A percentile compares a stretch with the other conserved stretches of the same genome.
Conservation (phyloP, 2,797 vertebrate species). For the Loriculus beryllinus region DNA sequence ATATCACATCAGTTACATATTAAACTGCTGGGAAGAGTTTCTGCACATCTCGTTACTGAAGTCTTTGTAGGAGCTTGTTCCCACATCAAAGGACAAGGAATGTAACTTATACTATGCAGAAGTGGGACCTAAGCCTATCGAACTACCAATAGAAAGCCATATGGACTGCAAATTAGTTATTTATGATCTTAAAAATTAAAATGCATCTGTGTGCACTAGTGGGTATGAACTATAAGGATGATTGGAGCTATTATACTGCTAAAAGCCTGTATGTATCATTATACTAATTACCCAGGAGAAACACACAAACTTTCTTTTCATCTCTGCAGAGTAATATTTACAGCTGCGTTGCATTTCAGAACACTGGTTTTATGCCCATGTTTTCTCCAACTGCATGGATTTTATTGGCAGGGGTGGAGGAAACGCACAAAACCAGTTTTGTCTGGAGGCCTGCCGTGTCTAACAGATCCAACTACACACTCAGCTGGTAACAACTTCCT, state of each 20-base stretch:
- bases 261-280: neutral
- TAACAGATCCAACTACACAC: slow-evolving; percentile 3
- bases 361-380: neutral
- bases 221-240: neutral
- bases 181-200: neutral
- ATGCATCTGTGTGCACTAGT: neutral
- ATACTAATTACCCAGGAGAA: slow-evolving; percentile 11
- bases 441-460: slow-evolving; percentile 25
- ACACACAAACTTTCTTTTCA: slow-evolving; percentile 13
- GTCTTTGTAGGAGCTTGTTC: neutral
- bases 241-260: neutral
- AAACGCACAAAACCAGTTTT: slow-evolving; percentile 24
- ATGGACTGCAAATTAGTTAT: neutral
- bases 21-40: neutral
- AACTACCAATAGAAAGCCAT: neutral
- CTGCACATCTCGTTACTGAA: neutral
- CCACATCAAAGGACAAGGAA: neutral
- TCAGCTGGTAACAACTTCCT: slow-evolving; percentile 40
- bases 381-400: slow-evolving; percentile 29
- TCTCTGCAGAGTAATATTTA: slow-evolving; percentile 29
- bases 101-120: neutral
- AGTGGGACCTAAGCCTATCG: neutral
- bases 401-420: slow-evolving; percentile 26
- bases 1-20: neutral
- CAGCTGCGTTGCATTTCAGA: neutral